These are phyloP conservation scores for Conops quadrifasciatus DNA, from an alignment of 2,888 invertebrate species.

Conservation along the genomic window DNA sequence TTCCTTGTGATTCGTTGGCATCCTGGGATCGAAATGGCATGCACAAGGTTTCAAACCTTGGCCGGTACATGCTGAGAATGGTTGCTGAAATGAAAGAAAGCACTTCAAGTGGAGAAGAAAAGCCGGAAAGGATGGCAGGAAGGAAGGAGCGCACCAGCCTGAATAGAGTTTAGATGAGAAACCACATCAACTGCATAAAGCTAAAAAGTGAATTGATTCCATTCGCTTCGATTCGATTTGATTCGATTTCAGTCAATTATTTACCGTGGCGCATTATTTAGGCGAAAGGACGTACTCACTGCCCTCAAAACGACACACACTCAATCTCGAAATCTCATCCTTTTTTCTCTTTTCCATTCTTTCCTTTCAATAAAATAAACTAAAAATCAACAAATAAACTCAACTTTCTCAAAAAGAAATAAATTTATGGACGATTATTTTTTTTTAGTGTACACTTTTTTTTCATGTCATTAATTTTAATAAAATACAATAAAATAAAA, in stretches of 20 bases:
- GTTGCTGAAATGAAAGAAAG: neutral
- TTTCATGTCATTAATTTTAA: constrained; percentile 10
- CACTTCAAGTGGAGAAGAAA: neutral
- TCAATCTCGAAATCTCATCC: constrained; percentile 37
- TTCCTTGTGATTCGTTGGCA: too few relatives aligned
- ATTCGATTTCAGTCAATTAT: neutral
- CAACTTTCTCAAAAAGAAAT: too few relatives aligned
- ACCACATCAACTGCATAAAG: constrained; percentile 40
- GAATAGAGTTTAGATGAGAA: constrained; percentile 48
- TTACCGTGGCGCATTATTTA: constrained; percentile 17
- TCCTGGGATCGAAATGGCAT: too few relatives aligned
- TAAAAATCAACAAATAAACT: constrained; percentile 17
- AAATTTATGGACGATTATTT: too few relatives aligned
- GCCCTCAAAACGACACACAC: neutral
- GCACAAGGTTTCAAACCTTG: too few relatives aligned
- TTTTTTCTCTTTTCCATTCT: constrained; percentile 24
- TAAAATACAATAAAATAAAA: too few relatives aligned
- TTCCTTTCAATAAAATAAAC: constrained; percentile 12
- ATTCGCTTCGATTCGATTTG: neutral
- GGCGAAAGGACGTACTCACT: neutral
- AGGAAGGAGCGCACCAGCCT: constrained; percentile 2
- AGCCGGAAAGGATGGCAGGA: neutral
- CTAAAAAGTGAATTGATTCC: constrained; percentile 24
- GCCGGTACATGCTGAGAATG: neutral
- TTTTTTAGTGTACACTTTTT: constrained; percentile 18